Base-by-base conservation (phyloP, 2,797 vertebrate species). In the Sphaeramia orbicularis region DNA sequence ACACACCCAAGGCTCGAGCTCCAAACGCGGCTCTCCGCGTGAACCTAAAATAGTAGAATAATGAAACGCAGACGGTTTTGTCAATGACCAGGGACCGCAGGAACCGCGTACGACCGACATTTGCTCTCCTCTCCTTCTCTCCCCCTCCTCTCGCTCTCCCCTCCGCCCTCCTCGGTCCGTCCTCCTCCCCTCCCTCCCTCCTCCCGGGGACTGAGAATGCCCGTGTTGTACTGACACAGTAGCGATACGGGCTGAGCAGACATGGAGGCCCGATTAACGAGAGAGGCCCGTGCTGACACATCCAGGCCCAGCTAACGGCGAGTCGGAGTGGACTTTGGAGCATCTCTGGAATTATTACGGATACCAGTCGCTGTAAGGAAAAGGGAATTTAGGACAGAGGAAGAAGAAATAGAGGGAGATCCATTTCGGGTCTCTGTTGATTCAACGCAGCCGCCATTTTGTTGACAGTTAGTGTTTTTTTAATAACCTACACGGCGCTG, bases 381-480 rank as follows among this genome's bases (percentile, higher is more conserved):
- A 71, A 36, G 6, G 62, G 66, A 82, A 85, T 86, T 87, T 58
- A 58, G 40, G 66, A 27, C 49, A 72, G 65, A 70, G 66, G 76
- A 71, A 59, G 80, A 65, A 84, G 82, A 72, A 92, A 82, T 87
- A 91, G 74, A 86, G 69, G 85, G 85, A 87, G 93, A 94, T 93
- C 94, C 94, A 94, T 94, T 95, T 94, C 94, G 91, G 91, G 89
- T 91, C 90, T 94, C 87, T 94, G 94, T 94, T 95, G 94, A 94
- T 94, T 95, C 93, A 94, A 92, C 93, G 90, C 92, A 91, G 93
- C 93, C 94, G 94, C 94, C 94, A 95, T 95, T 95, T 95, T 94
- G 94, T 95, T 95, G 93, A 94, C 93, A 94, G 92, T 93, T 93
- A 83, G 91, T 94, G 89, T 91, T 93, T 92, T 89, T 92, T 93